Percentiles rank a stretch among this genome's conserved stretches.
These are phyloP conservation scores for Caenorhabditis sinica DNA, from an alignment of 2,888 invertebrate genomes.

Conservation along the genomic window DNA sequence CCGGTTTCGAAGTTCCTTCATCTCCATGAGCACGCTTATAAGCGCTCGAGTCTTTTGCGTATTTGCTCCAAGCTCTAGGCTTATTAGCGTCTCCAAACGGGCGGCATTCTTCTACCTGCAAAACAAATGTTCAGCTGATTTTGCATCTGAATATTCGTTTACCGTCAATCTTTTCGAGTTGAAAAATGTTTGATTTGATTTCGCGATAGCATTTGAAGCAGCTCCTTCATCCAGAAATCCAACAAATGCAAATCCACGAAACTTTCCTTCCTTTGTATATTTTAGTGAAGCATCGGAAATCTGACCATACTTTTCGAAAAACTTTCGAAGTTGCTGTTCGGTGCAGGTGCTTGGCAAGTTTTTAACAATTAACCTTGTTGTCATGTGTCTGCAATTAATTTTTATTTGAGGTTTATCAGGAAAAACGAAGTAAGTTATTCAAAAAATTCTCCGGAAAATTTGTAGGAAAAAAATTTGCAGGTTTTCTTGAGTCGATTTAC, in stretches of 20 bases:
- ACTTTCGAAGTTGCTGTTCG: constrained; percentile 75
- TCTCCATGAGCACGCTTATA: constrained; percentile 70
- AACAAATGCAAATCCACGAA: constrained; percentile 94
- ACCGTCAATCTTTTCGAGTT: constrained; percentile 90
- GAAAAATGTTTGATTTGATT: constrained; percentile 92
- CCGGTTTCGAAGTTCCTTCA: constrained; percentile 32
- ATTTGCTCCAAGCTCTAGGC: constrained; percentile 95
- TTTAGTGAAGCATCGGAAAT: constrained; percentile 95
- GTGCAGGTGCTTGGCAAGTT: constrained; percentile 77
- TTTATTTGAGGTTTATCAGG: background rate
- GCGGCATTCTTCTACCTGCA: constrained; percentile 86
- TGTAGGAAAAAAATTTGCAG: constrained; percentile 21
- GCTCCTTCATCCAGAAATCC: constrained; percentile 92
- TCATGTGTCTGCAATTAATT: constrained; percentile 41
- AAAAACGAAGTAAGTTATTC: background rate
- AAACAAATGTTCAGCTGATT: constrained; percentile 1
- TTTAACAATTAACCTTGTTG: constrained; percentile 80
- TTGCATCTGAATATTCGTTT: constrained; percentile 22
- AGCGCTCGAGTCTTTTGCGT: constrained; percentile 87
- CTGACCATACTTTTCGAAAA: constrained; percentile 74
- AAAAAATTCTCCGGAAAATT: background rate
- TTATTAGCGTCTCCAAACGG: constrained; percentile 86
- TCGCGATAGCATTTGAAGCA: constrained; percentile 89
- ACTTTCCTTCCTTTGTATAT: constrained; percentile 91
- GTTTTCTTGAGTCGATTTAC: constrained; percentile 31